Evolutionary conservation across 2,888 invertebrate genomes (phyloP).

Genomic region (Andrena fulva): DNA sequence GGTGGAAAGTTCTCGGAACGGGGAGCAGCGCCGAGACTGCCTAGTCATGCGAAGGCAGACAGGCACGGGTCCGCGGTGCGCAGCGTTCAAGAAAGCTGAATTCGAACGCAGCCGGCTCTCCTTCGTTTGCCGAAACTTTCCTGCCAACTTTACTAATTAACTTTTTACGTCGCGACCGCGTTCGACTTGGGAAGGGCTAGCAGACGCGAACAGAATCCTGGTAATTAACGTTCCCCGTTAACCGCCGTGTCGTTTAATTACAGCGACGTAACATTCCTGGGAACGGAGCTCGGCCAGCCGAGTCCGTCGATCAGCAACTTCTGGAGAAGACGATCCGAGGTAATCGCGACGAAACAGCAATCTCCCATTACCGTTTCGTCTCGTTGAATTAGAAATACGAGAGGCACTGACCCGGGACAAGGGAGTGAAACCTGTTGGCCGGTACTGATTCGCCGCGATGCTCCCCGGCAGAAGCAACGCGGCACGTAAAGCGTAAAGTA

Average conservation of each 20-base stretch:
- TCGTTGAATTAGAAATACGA: constrained; percentile 16
- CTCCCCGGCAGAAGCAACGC: background rate
- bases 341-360: background rate
- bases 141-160: constrained; percentile 12
- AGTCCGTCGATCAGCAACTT: background rate
- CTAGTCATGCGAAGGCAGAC: constrained; percentile 27
- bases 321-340: too few relatives aligned
- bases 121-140: constrained; percentile 21
- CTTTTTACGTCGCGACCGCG: background rate
- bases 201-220: background rate
- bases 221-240: constrained; percentile 7
- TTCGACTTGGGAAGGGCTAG: too few relatives aligned
- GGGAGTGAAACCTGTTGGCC: constrained; percentile 48
- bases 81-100: background rate
- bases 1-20: constrained; percentile 72
- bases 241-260: background rate
- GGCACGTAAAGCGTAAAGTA: constrained; percentile 46
- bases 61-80: background rate
- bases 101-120: background rate
- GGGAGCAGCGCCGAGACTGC: constrained; percentile 25
- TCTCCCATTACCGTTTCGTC: constrained; percentile 23
- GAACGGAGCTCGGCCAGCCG: background rate
- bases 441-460: constrained; percentile 31
- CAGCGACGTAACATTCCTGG: background rate
- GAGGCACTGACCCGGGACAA: constrained; percentile 60